A percentile compares a stretch with the other conserved stretches of the same genome.
phyloP scores from a whole-genome alignment of 2,888 invertebrate genomes.

The Drosophila nigricruria region DNA sequence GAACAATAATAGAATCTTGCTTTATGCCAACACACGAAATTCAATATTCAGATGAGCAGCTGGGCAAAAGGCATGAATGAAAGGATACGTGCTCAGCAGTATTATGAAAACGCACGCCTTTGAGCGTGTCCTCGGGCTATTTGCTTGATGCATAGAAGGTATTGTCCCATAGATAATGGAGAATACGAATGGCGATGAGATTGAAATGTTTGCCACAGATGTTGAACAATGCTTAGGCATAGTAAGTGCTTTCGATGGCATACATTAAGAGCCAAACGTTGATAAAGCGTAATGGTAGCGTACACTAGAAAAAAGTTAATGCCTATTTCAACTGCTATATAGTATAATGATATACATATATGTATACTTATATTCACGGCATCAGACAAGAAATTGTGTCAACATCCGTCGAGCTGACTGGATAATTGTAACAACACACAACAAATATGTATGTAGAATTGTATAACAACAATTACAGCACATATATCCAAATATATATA shows the following conservation, averaged over 20 bases:
- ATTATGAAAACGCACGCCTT: constrained; percentile 34
- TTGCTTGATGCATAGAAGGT: constrained; percentile 25
- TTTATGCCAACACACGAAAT: neutral
- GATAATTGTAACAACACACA: constrained; percentile 75
- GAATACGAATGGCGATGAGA: constrained; percentile 8
- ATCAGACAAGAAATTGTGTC: constrained; percentile 2
- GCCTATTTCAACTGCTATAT: neutral
- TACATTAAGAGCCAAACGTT: constrained; percentile 2
- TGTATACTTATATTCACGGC: neutral
- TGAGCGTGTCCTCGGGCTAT: constrained; percentile 59
- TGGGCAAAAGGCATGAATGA: neutral
- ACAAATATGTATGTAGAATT: constrained; percentile 36
- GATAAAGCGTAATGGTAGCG: neutral
- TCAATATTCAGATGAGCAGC: neutral
- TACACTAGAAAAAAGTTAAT: neutral
- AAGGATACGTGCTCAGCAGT: constrained; percentile 21
- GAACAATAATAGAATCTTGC: neutral
- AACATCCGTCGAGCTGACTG: constrained; percentile 30
- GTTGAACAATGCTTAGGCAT: constrained; percentile 17
- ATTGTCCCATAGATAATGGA: constrained; percentile 2
- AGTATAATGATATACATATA: neutral
- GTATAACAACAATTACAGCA: constrained; percentile 12
- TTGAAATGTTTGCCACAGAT: constrained; percentile 21
- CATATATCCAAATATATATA: neutral
- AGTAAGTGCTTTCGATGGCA: constrained; percentile 11